phyloP scores from a whole-genome alignment of 1,140 invertebrate genomes.

The Drosophila nasuta region DNA sequence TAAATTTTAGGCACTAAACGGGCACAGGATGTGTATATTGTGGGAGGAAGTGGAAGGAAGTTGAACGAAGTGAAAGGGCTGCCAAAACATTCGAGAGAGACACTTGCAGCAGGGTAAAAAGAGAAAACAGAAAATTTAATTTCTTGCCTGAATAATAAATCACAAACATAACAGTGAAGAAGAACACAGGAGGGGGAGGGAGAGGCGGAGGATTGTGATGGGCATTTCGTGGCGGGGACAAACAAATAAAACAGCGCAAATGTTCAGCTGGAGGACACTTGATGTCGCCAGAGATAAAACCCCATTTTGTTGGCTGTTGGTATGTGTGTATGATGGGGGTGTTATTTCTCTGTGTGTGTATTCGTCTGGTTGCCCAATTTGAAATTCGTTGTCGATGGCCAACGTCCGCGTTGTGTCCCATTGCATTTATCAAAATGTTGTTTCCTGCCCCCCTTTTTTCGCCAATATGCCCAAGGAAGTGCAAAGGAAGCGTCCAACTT shows the following conservation, averaged over 20 bases:
- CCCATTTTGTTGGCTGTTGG: conserved; percentile 28
- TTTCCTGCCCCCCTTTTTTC: conserved; percentile 50
- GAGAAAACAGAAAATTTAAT: conserved; percentile 76
- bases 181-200: background rate
- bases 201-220: background rate
- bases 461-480: conserved; percentile 30
- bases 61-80: conserved; percentile 32
- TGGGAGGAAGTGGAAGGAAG: conserved; percentile 4
- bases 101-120: conserved; percentile 63
- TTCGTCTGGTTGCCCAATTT: conserved; percentile 57
- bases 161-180: conserved; percentile 74
- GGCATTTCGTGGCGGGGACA: conserved; percentile 18
- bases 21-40: background rate
- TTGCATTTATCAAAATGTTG: conserved; percentile 77
- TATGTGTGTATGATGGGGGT: background rate
- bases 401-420: conserved; percentile 40
- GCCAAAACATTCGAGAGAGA: conserved; percentile 49
- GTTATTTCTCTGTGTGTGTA: background rate
- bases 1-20: conserved; percentile 77
- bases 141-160: conserved; percentile 83
- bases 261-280: conserved; percentile 46
- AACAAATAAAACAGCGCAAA: conserved; percentile 52
- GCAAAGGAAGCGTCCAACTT: conserved; percentile 12
- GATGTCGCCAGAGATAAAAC: conserved; percentile 73
- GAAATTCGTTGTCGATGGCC: conserved; percentile 72